A percentile compares a stretch with the other conserved stretches of the same genome.
phyloP scores from a whole-genome alignment of 2,113 vertebrate species.

The Acrocephalus arundinaceus region DNA sequence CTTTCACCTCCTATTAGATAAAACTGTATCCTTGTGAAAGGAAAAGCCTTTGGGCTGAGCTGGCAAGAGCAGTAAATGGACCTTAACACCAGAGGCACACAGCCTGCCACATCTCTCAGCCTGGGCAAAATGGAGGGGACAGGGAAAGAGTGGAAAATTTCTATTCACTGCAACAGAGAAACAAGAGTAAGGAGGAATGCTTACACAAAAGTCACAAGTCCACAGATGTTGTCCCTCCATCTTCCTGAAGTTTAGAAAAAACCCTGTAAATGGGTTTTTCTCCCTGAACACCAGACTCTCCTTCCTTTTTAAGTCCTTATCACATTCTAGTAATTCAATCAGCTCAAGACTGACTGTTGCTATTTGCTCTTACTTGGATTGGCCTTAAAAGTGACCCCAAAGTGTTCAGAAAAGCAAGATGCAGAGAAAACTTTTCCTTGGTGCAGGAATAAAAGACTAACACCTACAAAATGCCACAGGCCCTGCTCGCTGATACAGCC shows the following conservation, averaged over 20 bases:
- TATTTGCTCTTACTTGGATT: not conserved
- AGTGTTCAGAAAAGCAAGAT: not conserved
- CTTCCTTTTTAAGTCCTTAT: not conserved
- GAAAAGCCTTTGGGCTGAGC: not conserved
- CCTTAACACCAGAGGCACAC: not conserved
- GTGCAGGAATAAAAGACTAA: not conserved
- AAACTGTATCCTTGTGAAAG: not conserved
- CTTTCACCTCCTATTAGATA: not conserved
- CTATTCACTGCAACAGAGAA: not conserved
- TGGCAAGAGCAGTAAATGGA: not conserved
- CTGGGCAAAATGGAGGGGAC: not conserved
- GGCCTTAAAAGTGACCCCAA: not conserved
- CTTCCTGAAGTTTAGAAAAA: not conserved
- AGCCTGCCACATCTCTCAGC: not conserved
- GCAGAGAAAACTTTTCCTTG: not conserved
- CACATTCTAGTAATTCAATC: not conserved
- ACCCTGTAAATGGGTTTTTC: fast-evolving
- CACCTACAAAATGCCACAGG: not conserved
- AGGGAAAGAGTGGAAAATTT: not conserved
- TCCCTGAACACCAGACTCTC: not conserved
- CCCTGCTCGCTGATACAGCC: fast-evolving
- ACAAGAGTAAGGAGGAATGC: not conserved
- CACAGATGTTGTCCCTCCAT: not conserved
- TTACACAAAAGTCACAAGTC: not conserved
- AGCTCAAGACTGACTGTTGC: not conserved